Conservation (phyloP, 1,140 invertebrate genomes). For the Diprion similis region DNA sequence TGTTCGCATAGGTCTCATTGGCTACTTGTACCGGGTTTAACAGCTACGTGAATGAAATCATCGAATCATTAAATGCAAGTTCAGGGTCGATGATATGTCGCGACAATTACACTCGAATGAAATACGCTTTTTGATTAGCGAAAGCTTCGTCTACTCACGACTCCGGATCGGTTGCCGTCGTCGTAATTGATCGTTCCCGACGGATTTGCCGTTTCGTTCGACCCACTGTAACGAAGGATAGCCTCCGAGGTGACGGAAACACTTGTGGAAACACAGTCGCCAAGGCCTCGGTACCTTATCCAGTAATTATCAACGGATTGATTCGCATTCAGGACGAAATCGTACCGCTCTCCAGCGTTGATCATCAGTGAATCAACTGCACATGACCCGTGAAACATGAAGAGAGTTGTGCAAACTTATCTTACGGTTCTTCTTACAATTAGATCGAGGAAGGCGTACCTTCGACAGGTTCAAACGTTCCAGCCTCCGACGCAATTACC, state of each 20-base stretch:
- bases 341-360: constrained; percentile 67
- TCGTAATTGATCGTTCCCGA: constrained; percentile 29
- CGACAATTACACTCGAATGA: too few relatives aligned
- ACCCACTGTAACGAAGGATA: constrained; percentile 51
- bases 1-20: constrained; percentile 22
- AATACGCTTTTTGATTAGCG: constrained; percentile 10
- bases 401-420: background rate
- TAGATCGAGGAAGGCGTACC: constrained; percentile 14
- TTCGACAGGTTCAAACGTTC: constrained; percentile 61
- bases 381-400: background rate
- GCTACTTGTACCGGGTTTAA: constrained; percentile 27
- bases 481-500: constrained; percentile 62
- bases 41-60: constrained; percentile 24
- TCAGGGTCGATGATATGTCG: background rate
- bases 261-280: constrained; percentile 53
- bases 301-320: constrained; percentile 63
- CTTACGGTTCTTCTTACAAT: background rate
- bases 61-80: background rate
- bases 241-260: constrained; percentile 51
- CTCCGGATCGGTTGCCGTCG: constrained; percentile 28
- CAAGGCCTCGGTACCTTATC: constrained; percentile 60
- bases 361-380: constrained; percentile 39
- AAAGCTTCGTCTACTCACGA: constrained; percentile 19
- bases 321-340: constrained; percentile 65
- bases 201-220: constrained; percentile 25